Base-by-base conservation (phyloP, 1,140 invertebrate genomes). In the Druon quercuslanigerum region DNA sequence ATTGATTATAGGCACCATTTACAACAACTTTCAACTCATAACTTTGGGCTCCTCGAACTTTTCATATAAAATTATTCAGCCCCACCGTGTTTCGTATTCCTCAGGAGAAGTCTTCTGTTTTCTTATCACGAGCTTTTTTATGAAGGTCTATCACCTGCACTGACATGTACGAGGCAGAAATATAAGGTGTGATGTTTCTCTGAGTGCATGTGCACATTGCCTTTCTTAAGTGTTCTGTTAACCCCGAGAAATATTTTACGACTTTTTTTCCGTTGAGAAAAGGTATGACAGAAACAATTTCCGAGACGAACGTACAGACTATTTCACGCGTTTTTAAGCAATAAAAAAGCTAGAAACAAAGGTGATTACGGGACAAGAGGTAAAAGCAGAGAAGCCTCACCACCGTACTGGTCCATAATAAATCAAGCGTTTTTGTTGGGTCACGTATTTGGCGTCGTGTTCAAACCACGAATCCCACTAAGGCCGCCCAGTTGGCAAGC, bases 351-450 rank as follows among this genome's bases (percentile, higher is more conserved):
- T 78, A n/a, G 71, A 74, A 79, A 81, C 75, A 81, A 81, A 81
- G 77, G 78, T 79, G 74, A 78, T 79, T 79, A 76, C 74, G 70
- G 51, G 85, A 78, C 79, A 78, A 76, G 77, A 76, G 78, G 79
- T 83, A 88, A 88, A 88, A 86, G 84, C 87, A 79, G 79, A 80
- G 83, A 79, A 85, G 81, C 80, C 73, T 77, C 80, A 72, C 84
- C 82, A 82, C 25, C 25, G 25, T 33, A 33, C 76, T 74, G 81
- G 83, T 87, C 85, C 85, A 84, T 84, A 87, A 88, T 89, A 89
- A 88, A 89, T 89, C 87, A 89, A 85, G 77, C 83, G 87, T 89
- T 88, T 89, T 89, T 89, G 86, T 84, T 78, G 80, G 82, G 77
- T 83, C 81, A 85, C 86, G 87, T 88, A 87, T 87, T 86, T 87